Percentiles rank a stretch among this genome's conserved stretches.
Evolutionary conservation across 2,797 vertebrate genomes (phyloP).

Genomic region (Lacerta agilis): DNA sequence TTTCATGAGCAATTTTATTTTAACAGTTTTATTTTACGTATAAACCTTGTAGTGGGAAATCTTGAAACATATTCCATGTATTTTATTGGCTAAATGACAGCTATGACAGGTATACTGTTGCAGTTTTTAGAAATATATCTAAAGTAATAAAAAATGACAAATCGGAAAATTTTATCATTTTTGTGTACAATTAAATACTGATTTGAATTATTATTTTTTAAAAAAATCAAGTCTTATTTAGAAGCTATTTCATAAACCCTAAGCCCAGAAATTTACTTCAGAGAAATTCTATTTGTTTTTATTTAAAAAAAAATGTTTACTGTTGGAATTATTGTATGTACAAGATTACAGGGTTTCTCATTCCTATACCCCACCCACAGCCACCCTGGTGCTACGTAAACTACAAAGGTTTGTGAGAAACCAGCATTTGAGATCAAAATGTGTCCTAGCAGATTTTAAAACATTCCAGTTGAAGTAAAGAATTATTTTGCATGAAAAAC

Average conservation of each 20-base stretch:
- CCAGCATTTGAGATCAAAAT: conserved; percentile 24
- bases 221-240: not conserved
- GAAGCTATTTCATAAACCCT: not conserved
- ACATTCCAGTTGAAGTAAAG: not conserved
- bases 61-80: conserved; percentile 35
- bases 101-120: not conserved
- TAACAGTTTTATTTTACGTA: conserved; percentile 34
- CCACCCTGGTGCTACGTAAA: not conserved
- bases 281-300: not conserved
- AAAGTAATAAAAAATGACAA: not conserved
- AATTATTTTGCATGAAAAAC: not conserved
- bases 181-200: conserved; percentile 4
- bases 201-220: not conserved
- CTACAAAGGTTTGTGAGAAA: conserved; percentile 14
- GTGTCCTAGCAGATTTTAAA: not conserved
- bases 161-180: not conserved
- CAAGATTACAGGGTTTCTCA: not conserved
- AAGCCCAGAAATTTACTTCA: not conserved
- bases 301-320: not conserved
- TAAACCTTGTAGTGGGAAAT: conserved; percentile 1
- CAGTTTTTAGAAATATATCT: not conserved
- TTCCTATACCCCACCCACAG: not conserved
- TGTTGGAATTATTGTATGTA: not conserved
- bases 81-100: not conserved
- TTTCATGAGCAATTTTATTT: conserved; percentile 5